These are phyloP conservation scores for Falco peregrinus DNA, from an alignment of 2,797 vertebrate genomes.

Conservation along the genomic window DNA sequence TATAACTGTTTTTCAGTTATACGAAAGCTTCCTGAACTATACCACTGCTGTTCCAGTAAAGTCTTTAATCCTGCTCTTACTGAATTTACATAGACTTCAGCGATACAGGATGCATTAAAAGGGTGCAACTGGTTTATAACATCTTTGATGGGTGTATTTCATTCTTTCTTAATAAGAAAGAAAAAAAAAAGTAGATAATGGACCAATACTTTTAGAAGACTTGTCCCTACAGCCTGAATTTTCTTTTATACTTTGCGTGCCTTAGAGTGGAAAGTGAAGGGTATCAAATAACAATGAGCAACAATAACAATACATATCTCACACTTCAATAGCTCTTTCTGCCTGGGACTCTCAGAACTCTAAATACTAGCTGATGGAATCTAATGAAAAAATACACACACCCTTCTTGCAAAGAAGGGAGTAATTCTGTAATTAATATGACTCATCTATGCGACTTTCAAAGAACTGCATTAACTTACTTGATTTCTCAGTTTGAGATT, in stretches of 20 bases:
- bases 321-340: background rate
- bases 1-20: background rate
- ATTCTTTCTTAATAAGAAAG: background rate
- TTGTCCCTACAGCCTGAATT: background rate
- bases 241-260: background rate
- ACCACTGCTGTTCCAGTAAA: background rate
- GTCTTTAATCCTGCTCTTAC: background rate
- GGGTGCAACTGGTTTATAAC: background rate
- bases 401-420: background rate
- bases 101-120: background rate
- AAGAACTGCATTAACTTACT: constrained; percentile 24
- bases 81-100: background rate
- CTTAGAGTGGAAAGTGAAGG: background rate
- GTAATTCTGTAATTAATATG: constrained; percentile 52
- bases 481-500: constrained; percentile 32
- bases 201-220: background rate
- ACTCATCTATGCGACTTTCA: constrained; percentile 28
- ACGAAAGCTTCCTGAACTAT: constrained; percentile 1
- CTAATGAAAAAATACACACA: constrained; percentile 5
- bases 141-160: background rate
- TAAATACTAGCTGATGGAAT: constrained; percentile 8
- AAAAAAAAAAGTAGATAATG: background rate
- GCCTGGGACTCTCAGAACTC: background rate
- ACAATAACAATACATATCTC: background rate
- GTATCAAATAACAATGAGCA: background rate